Evolutionary conservation across 2,797 vertebrate species (phyloP).

Genomic region (Oreochromis grahami): DNA sequence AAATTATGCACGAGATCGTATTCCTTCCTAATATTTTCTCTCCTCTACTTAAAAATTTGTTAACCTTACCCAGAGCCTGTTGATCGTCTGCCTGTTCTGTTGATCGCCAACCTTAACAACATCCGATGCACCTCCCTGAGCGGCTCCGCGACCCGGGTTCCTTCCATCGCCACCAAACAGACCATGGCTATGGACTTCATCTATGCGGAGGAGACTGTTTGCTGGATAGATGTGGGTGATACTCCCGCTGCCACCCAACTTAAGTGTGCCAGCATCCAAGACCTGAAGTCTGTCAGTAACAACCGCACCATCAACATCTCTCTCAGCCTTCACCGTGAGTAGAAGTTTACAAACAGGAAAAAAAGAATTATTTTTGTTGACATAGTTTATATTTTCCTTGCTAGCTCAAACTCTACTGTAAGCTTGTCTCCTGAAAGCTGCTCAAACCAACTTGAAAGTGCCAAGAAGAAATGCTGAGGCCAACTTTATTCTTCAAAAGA

Average conservation of each 20-base stretch:
- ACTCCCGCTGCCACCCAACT: slow-evolving; percentile 85
- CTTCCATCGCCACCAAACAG: slow-evolving; percentile 87
- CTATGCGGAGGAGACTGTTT: slow-evolving; percentile 89
- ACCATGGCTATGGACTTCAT: slow-evolving; percentile 97
- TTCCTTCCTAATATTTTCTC: not conserved
- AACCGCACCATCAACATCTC: slow-evolving; percentile 92
- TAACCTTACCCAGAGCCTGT: slow-evolving; percentile 81
- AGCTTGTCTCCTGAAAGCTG: slow-evolving; percentile 2
- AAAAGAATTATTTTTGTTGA: not conserved
- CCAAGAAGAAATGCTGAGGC: slow-evolving; percentile 23
- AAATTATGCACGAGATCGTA: not conserved
- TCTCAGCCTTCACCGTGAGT: slow-evolving; percentile 97
- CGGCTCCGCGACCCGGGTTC: slow-evolving; percentile 80
- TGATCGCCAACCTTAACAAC: slow-evolving; percentile 95
- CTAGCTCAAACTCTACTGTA: slow-evolving; percentile 9
- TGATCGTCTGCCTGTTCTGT: slow-evolving; percentile 87
- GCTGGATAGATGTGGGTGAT: slow-evolving; percentile 95
- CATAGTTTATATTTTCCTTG: not conserved
- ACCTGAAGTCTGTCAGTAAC: slow-evolving; percentile 86
- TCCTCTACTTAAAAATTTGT: accelerated
- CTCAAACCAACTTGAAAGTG: slow-evolving; percentile 39
- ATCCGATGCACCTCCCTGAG: slow-evolving; percentile 90
- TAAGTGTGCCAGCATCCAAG: slow-evolving; percentile 91
- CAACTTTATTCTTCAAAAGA: slow-evolving; percentile 24
- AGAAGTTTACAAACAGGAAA: not conserved